phyloP scores from a whole-genome alignment of 2,888 invertebrate genomes.

The Megalurothrips usitatus region DNA sequence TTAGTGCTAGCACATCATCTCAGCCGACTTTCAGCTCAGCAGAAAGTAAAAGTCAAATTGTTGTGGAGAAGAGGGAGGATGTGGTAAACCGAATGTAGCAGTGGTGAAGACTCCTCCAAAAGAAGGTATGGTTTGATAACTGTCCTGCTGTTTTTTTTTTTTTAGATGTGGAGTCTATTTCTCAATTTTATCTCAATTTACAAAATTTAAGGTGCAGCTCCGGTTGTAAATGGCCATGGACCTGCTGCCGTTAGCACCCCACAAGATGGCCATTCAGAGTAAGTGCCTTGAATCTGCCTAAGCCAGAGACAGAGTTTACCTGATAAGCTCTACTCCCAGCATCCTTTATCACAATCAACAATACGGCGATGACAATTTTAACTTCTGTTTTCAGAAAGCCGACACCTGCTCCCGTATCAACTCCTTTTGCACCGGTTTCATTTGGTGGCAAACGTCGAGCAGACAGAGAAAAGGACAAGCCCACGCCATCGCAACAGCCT shows the following conservation, averaged over 20 bases:
- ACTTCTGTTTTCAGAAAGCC: not conserved
- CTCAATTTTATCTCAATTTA: not conserved
- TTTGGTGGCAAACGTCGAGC: conserved; percentile 22
- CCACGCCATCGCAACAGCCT: not conserved
- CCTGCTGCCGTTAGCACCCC: not conserved
- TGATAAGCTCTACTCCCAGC: no score
- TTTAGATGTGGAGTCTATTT: not conserved
- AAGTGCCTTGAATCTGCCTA: not conserved
- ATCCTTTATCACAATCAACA: no score
- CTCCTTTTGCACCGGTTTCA: conserved; percentile 5
- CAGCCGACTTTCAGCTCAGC: conserved; percentile 67
- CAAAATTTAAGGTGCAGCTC: not conserved
- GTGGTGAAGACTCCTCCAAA: conserved; percentile 38
- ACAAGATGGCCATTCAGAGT: not conserved
- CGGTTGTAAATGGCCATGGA: not conserved
- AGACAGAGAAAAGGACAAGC: conserved; percentile 15
- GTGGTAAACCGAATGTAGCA: conserved; percentile 55
- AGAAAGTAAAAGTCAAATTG: conserved; percentile 72
- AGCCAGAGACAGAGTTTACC: no score
- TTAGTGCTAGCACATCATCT: conserved; percentile 33
- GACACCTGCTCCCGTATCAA: not conserved
- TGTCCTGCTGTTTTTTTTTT: not conserved
- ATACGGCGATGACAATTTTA: not conserved
- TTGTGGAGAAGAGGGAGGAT: conserved; percentile 70
- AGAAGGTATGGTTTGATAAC: conserved; percentile 27